Conservation (phyloP, 2,888 invertebrate genomes). For the Aporophyla lueneburgensis region DNA sequence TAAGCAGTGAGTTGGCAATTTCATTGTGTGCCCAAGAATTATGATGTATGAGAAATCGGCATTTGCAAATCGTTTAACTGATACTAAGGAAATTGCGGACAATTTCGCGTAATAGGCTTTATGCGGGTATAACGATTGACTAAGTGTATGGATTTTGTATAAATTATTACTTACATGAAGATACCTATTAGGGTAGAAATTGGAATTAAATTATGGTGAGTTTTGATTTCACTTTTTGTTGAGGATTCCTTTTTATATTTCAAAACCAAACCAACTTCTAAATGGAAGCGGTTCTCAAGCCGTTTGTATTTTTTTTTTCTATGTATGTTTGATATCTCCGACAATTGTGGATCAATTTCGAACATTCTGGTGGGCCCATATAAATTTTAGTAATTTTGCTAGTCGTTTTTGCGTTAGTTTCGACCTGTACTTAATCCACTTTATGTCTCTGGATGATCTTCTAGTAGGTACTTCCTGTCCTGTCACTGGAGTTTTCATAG, state of each 20-base stretch:
- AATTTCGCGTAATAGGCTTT: slow-evolving; percentile 87
- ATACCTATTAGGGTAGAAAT: slow-evolving; percentile 37
- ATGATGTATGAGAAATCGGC: slow-evolving; percentile 89
- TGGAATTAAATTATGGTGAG: slow-evolving; percentile 21
- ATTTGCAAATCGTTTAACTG: slow-evolving; percentile 89
- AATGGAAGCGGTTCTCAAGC: no score
- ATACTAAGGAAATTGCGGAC: slow-evolving; percentile 88
- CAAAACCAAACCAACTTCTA: not conserved
- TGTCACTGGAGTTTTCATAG: no score
- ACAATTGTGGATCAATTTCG: no score
- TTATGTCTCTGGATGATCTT: no score
- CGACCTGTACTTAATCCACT: no score
- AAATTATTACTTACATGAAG: slow-evolving; percentile 63
- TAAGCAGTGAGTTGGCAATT: slow-evolving; percentile 87
- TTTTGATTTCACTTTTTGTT: slow-evolving; percentile 17
- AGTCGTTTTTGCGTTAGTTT: no score
- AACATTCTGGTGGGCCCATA: no score
- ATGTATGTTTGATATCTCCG: no score
- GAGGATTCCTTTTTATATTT: not conserved
- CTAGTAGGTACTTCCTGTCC: no score
- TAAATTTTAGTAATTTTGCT: no score
- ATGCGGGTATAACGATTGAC: slow-evolving; percentile 68
- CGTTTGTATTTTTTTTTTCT: no score
- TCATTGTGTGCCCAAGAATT: slow-evolving; percentile 89
- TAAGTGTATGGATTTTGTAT: slow-evolving; percentile 65